A percentile compares a stretch with the other conserved stretches of the same genome.
These are phyloP conservation scores for Hypothenemus hampei DNA, from an alignment of 1,140 invertebrate genomes.

Conservation along the genomic window DNA sequence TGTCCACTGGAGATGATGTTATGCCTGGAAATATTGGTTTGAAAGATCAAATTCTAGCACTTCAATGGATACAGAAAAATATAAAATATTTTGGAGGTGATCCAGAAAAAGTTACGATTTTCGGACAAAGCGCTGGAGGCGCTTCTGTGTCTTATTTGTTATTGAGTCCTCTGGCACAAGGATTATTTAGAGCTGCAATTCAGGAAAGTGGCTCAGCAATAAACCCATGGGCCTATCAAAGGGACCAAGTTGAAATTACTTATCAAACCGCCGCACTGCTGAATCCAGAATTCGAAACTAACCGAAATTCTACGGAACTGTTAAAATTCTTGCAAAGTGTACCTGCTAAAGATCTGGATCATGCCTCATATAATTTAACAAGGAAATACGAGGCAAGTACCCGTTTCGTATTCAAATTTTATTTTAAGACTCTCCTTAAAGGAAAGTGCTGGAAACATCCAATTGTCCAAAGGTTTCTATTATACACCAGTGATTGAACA, in stretches of 20 bases:
- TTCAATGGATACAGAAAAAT: constrained; percentile 66
- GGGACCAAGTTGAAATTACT: constrained; percentile 20
- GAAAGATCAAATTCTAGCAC: constrained; percentile 65
- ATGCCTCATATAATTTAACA: constrained; percentile 15
- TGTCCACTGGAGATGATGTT: constrained; percentile 56
- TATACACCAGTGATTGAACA: constrained; percentile 28
- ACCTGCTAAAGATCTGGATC: constrained; percentile 25
- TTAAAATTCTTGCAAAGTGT: constrained; percentile 24
- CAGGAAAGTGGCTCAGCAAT: constrained; percentile 27
- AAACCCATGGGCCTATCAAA: constrained; percentile 28
- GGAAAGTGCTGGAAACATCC: constrained; percentile 15
- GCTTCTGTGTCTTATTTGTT: constrained; percentile 59
- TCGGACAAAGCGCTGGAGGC: constrained; percentile 65
- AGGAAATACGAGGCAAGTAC: background rate
- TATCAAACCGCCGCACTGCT: constrained; percentile 17
- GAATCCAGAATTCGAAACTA: constrained; percentile 21
- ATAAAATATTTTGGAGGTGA: constrained; percentile 69
- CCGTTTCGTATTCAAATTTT: background rate
- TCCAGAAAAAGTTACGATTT: constrained; percentile 59
- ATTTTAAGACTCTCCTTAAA: background rate
- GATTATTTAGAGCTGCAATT: constrained; percentile 30
- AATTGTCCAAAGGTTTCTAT: constrained; percentile 29
- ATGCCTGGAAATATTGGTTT: constrained; percentile 65
- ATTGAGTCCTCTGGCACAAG: constrained; percentile 40
- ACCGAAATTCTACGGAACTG: constrained; percentile 19